A percentile compares a stretch with the other conserved stretches of the same genome.
Evolutionary conservation across 2,113 vertebrate species (phyloP).

Genomic region (Psephotus haematonotus): DNA sequence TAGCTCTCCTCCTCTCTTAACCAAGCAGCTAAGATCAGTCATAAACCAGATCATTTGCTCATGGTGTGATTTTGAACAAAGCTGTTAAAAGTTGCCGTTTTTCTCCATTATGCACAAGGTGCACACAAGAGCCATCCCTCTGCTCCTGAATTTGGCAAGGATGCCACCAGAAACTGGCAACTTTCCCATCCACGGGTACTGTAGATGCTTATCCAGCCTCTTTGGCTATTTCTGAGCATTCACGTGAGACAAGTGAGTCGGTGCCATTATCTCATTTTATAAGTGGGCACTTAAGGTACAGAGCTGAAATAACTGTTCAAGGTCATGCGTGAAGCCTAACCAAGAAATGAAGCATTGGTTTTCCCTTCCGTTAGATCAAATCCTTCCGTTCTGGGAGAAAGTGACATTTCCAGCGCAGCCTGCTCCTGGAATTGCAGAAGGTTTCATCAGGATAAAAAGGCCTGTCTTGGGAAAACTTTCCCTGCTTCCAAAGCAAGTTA

Average conservation of each 20-base stretch:
- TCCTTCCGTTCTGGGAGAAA: neutral
- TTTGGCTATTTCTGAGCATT: neutral
- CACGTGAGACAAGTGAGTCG: accelerated
- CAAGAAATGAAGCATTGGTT: neutral
- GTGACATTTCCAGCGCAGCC: neutral
- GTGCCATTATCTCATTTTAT: neutral
- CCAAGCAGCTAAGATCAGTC: neutral
- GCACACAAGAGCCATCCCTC: neutral
- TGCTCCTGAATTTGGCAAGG: neutral
- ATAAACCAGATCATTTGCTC: neutral
- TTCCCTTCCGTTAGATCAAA: neutral
- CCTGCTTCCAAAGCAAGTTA: neutral
- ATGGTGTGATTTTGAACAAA: neutral
- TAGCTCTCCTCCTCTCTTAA: neutral
- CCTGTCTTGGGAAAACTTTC: neutral
- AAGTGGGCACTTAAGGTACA: neutral
- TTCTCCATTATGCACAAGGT: neutral
- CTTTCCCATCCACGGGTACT: neutral
- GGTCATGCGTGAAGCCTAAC: neutral
- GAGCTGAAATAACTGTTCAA: neutral
- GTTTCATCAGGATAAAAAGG: neutral
- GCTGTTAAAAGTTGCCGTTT: neutral
- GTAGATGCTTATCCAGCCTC: neutral
- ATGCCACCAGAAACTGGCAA: neutral
- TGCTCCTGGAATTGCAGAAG: neutral